phyloP scores from a whole-genome alignment of 2,113 vertebrate species.

The Tauraco erythrolophus region DNA sequence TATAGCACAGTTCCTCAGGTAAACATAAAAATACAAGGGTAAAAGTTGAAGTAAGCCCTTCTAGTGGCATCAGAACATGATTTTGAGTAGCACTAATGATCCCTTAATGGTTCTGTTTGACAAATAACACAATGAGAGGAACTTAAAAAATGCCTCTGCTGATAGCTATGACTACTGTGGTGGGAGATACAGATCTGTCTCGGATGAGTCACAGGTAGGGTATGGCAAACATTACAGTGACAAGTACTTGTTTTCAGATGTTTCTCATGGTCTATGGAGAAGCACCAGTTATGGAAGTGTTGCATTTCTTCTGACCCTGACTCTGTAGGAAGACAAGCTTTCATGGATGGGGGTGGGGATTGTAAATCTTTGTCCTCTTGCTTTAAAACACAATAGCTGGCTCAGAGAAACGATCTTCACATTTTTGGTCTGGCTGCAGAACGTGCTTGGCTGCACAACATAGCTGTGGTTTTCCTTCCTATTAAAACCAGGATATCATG shows the following conservation, averaged over 20 bases:
- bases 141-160: constrained; percentile 10
- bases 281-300: constrained; percentile 64
- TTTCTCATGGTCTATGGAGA: neutral
- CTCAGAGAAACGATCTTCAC: constrained; percentile 2
- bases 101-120: neutral
- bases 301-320: neutral
- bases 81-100: neutral
- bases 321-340: neutral
- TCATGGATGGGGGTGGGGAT: neutral
- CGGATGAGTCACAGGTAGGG: neutral
- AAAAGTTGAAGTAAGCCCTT: neutral
- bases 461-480: constrained; percentile 49
- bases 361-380: neutral
- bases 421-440: constrained; percentile 50
- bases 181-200: constrained; percentile 34
- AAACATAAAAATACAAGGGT: neutral
- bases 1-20: neutral
- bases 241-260: neutral
- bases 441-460: neutral
- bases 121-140: constrained; percentile 9
- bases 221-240: constrained; percentile 4
- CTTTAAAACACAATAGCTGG: constrained; percentile 61
- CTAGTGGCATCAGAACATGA: neutral
- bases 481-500: constrained; percentile 45
- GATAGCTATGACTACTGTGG: constrained; percentile 1